Evolutionary conservation across 2,113 vertebrate species (phyloP), one percentile per base, ranked within the genome.

Genomic region (Larimichthys polyactis): DNA sequence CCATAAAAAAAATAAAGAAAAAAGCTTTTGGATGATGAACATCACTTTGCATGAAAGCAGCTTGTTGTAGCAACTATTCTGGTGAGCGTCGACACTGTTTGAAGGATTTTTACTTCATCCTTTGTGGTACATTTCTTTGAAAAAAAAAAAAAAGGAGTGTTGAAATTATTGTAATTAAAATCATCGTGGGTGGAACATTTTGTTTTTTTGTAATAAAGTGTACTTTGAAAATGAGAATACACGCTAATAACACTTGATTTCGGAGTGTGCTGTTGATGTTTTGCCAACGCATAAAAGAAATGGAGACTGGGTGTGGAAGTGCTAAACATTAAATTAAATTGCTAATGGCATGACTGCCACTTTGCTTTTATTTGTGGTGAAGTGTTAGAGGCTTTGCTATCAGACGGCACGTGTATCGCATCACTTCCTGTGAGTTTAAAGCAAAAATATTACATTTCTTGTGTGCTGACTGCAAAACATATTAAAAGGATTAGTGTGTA

Each of bases 21-120:
- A 75, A 43, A 78, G 54, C 43, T 76, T 81, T 63, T 81, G 74
- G 66, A 72, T n/a, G 15, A 58, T 12, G 17, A 51, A 29, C 44
- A 65, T 67, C 12, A 43, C 8, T 81, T 74, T 71, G 44, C 60
- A 81, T 58, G 46, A 71, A 36, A 78, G 48, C 19, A 72, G 62
- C 49, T 24, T 75, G 49, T 71, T 60, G n/a, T 11, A 16, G 64
- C 5, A 52, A 17, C 24, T 7, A n/a, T 60, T 64, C 65, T 51
- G 32, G 40, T 17, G 10, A 51, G 27, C 22, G 6, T 36, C 48
- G 32, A 43, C 20, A 19, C 5, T 14, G 27, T 36, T 27, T 24
- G 29, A 69, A 36, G 15, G n/a, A 65, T 46, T 27, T 77, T 67
- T 16, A 44, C n/a, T 27, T 48, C 10, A 4, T 32, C 17, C 0